phyloP scores from a whole-genome alignment of 2,888 invertebrate species.

The Chloroclysta siterata region DNA sequence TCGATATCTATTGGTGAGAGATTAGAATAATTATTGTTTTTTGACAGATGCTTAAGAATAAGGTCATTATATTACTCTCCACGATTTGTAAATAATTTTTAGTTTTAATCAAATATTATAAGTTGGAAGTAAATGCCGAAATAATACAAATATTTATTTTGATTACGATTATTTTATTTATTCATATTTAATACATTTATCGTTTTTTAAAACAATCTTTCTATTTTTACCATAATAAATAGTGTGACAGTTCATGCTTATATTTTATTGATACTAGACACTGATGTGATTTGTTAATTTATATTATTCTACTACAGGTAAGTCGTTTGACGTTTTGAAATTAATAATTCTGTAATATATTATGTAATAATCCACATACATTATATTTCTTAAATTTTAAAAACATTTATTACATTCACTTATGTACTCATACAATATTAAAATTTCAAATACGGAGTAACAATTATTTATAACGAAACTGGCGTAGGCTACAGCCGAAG shows the following conservation, averaged over 20 bases:
- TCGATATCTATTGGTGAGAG: no score
- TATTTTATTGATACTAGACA: conserved; percentile 53
- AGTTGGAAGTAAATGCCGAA: conserved; percentile 7
- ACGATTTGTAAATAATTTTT: conserved; percentile 27
- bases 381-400: conserved; percentile 48
- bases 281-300: conserved; percentile 60
- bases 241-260: conserved; percentile 40
- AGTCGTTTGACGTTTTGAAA: conserved; percentile 52
- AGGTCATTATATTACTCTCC: background rate
- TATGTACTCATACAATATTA: conserved; percentile 54
- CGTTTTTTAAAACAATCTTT: conserved; percentile 64
- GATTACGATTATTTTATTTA: conserved; percentile 76
- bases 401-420: conserved; percentile 73
- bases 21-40: no score
- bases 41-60: no score
- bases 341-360: conserved; percentile 41
- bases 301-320: conserved; percentile 62
- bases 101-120: background rate
- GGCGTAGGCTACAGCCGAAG: conserved; percentile 42
- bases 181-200: conserved; percentile 70
- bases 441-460: conserved; percentile 69
- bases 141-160: conserved; percentile 44
- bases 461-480: conserved; percentile 53
- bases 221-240: conserved; percentile 42
- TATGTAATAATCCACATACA: conserved; percentile 60